Conservation (phyloP, 2,888 invertebrate genomes). For the Platerodrilus igneus region DNA sequence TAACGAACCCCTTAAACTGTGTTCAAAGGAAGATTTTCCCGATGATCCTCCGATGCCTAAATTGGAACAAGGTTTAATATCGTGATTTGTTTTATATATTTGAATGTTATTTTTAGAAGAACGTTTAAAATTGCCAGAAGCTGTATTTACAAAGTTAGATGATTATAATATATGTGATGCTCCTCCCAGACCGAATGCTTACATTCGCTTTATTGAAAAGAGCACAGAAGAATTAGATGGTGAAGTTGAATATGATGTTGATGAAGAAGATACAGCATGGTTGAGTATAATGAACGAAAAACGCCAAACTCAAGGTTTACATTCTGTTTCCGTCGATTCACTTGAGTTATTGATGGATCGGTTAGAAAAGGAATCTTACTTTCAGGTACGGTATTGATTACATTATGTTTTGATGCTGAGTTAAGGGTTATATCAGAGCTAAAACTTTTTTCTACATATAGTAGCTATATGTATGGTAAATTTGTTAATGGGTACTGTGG, state of each 20-base stretch:
- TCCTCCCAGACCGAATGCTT: conserved; percentile 79
- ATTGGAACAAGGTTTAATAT: conserved; percentile 6
- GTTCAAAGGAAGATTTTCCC: conserved; percentile 61
- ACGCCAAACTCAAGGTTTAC: conserved; percentile 65
- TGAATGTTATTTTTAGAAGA: conserved; percentile 35
- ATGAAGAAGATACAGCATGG: conserved; percentile 98
- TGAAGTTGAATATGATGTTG: conserved; percentile 93
- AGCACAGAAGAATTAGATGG: conserved; percentile 92
- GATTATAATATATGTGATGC: conserved; percentile 80
- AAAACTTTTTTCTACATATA: too few species aligned
- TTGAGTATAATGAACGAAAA: conserved; percentile 82
- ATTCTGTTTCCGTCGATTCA: conserved; percentile 78
- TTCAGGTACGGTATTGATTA: conserved; percentile 61
- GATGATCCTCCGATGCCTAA: conserved; percentile 47
- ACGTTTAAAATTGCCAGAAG: conserved; percentile 61
- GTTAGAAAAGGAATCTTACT: conserved; percentile 95
- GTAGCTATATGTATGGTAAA: too few species aligned
- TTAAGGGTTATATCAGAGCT: too few species aligned
- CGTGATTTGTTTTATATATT: background rate
- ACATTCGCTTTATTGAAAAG: conserved; percentile 91
- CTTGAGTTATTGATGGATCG: conserved; percentile 97
- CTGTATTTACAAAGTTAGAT: conserved; percentile 64
- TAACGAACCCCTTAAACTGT: conserved; percentile 62
- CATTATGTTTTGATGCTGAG: conserved; percentile 7
- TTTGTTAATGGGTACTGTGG: too few species aligned